phyloP scores from a whole-genome alignment of 37 sponge, comb jelly and placozoan species.

The Dysidea cf. avara region DNA sequence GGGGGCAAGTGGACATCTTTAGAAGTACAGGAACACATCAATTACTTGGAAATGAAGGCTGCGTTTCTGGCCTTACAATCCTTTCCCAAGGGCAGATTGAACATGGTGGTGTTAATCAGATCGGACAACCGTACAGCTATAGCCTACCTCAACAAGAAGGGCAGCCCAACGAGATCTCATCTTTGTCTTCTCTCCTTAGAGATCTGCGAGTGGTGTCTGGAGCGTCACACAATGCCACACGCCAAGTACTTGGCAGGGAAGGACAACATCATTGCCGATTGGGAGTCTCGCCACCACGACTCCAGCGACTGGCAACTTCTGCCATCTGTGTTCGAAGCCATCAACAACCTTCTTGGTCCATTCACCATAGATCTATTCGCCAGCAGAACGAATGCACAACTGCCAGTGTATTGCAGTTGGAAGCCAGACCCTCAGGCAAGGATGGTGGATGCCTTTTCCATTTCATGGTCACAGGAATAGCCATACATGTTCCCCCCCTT shows the following conservation, averaged over 20 bases:
- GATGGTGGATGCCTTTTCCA: constrained; percentile 18
- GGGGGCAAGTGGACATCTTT: constrained; percentile 4
- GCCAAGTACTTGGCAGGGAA: constrained; percentile 35
- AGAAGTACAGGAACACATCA: constrained; percentile 12
- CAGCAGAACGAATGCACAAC: no score
- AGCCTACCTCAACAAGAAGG: constrained; percentile 26
- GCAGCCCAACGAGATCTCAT: constrained; percentile 10
- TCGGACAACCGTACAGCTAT: constrained; percentile 35
- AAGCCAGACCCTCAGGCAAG: constrained; percentile 19
- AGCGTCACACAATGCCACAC: constrained; percentile 5
- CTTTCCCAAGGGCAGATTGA: neutral
- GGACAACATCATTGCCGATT: no score
- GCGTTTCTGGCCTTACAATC: constrained; percentile 30
- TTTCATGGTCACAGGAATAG: neutral
- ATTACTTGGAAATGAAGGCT: constrained; percentile 12
- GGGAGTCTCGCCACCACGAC: no score
- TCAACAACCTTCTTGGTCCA: constrained; percentile 8
- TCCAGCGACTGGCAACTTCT: constrained; percentile 28
- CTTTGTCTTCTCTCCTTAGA: constrained; percentile 21
- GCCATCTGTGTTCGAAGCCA: neutral
- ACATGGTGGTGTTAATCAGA: constrained; percentile 1
- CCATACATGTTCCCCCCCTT: constrained; percentile 36
- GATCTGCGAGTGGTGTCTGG: constrained; percentile 39
- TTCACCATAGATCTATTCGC: no score
- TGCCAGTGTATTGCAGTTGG: no score